Percentiles rank a stretch among this genome's conserved stretches.
phyloP scores from a whole-genome alignment of 2,888 invertebrate species.

The Myopa testacea region DNA sequence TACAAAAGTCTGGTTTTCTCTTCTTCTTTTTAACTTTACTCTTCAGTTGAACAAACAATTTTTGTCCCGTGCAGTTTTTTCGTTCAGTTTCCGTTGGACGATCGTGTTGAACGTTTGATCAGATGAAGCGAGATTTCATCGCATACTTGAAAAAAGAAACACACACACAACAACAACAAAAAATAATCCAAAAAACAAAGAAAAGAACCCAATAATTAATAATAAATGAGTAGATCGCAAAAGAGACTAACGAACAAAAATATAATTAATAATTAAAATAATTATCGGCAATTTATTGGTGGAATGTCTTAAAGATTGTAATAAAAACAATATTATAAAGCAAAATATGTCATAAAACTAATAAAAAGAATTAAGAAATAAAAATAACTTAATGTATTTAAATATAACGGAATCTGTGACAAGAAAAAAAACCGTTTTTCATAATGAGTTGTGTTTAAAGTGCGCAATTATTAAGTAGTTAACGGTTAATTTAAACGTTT shows the following conservation, averaged over 20 bases:
- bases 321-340: neutral
- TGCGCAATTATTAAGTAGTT: too few relatives aligned
- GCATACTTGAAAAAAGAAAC: neutral
- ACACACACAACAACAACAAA: neutral
- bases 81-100: slow-evolving; percentile 35
- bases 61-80: slow-evolving; percentile 13
- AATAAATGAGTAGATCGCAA: neutral
- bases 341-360: neutral
- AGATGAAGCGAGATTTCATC: slow-evolving; percentile 5
- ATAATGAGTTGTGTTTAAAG: neutral
- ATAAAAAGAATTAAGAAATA: neutral
- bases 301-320: neutral
- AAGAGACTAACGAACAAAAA: slow-evolving; percentile 3
- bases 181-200: neutral
- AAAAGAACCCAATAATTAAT: neutral
- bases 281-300: slow-evolving; percentile 32
- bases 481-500: too few relatives aligned
- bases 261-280: neutral
- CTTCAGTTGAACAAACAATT: neutral
- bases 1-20: neutral
- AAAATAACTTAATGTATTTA: slow-evolving; percentile 14
- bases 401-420: neutral
- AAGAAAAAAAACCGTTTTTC: neutral
- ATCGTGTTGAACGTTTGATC: slow-evolving; percentile 29
- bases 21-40: neutral